Percentiles rank a stretch among this genome's conserved stretches.
Evolutionary conservation across 2,888 invertebrate species (phyloP).

Genomic region (Molorchus minor): DNA sequence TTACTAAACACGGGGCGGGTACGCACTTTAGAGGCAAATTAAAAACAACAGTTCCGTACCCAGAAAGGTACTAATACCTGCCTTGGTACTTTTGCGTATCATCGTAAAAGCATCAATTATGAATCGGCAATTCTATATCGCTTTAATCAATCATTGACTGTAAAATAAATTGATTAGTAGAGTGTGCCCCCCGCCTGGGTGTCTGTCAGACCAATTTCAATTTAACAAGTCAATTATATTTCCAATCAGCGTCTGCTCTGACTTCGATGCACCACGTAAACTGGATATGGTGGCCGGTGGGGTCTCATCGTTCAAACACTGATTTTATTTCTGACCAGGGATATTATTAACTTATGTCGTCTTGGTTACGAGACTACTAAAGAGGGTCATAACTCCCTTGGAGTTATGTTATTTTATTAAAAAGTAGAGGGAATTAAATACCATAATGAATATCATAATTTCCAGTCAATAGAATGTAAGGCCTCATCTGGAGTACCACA

Average conservation of each 20-base stretch:
- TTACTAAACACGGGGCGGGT: no score
- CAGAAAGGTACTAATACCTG: background rate
- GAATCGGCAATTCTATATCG: slow-evolving; percentile 60
- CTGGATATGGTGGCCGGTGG: background rate
- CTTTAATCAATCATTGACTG: slow-evolving; percentile 60
- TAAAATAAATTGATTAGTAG: slow-evolving; percentile 61
- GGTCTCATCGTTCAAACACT: background rate
- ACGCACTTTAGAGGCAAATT: no score
- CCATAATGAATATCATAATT: no score
- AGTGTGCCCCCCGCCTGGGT: slow-evolving; percentile 52
- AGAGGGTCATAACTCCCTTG: no score
- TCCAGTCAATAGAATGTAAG: no score
- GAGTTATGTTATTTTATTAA: no score
- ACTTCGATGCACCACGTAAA: slow-evolving; percentile 12
- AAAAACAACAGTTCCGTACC: no score
- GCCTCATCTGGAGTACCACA: no score
- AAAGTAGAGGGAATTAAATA: no score
- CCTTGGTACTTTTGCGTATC: slow-evolving; percentile 40
- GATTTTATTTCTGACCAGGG: no score
- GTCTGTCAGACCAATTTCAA: slow-evolving; percentile 62
- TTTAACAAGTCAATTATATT: slow-evolving; percentile 63
- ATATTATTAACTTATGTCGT: no score
- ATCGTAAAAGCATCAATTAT: slow-evolving; percentile 50
- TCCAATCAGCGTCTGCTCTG: slow-evolving; percentile 47
- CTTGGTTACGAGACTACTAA: no score